These are phyloP conservation scores for Eulemur macaco DNA, from an alignment of 2,113 vertebrate genomes.

Conservation along the genomic window DNA sequence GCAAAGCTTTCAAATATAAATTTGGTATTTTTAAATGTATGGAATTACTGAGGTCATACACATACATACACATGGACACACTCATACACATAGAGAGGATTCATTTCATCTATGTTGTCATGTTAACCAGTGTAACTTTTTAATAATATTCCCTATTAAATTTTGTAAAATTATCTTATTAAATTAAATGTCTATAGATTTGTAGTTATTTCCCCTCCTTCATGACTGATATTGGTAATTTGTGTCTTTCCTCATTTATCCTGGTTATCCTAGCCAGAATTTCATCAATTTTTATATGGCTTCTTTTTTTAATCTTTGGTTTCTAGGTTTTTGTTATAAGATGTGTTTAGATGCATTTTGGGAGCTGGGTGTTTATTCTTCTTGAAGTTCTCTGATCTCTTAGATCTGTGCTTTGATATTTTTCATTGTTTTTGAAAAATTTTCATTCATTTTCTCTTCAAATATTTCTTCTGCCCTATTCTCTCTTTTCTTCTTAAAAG, in stretches of 20 bases:
- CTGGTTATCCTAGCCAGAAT: neutral
- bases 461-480: neutral
- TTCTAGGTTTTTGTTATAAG: neutral
- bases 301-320: neutral
- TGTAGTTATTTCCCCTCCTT: neutral
- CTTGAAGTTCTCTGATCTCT: neutral
- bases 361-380: neutral
- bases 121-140: neutral
- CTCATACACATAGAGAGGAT: fast-evolving
- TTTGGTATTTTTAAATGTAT: neutral
- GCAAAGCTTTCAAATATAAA: neutral
- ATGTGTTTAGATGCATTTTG: neutral
- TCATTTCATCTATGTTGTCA: neutral
- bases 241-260: neutral
- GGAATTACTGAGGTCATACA: neutral
- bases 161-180: neutral
- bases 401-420: neutral
- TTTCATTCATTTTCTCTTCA: neutral
- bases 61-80: neutral
- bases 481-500: neutral
- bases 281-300: neutral
- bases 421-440: neutral
- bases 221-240: neutral
- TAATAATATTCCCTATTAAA: neutral
- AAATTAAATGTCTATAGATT: neutral